These are phyloP conservation scores for Astreopora myriophthalma DNA, from an alignment of 64 coral and sea anemone species.

Conservation along the genomic window DNA sequence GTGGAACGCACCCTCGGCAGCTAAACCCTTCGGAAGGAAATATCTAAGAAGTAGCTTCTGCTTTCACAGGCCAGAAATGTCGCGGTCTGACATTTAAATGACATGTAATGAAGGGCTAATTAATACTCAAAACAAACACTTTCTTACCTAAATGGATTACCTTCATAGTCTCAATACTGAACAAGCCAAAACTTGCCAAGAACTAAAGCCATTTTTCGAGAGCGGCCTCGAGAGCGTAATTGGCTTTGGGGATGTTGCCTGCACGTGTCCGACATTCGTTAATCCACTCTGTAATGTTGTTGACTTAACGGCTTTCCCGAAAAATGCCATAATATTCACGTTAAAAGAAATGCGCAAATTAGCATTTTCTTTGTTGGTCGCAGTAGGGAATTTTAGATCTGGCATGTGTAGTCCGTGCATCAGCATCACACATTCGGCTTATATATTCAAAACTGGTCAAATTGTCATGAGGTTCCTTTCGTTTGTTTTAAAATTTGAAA, in stretches of 20 bases:
- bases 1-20: no score
- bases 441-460: no score
- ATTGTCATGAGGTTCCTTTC: no score
- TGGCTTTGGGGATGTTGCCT: no score
- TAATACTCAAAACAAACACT: no score
- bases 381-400: neutral
- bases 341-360: neutral
- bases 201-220: neutral
- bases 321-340: neutral
- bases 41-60: neutral
- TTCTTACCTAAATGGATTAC: neutral
- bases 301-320: no score
- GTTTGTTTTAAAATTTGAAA: no score
- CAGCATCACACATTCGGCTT: neutral
- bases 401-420: neutral
- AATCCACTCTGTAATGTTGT: no score
- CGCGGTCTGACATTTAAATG: neutral
- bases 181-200: neutral
- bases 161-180: neutral
- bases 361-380: neutral
- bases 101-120: neutral
- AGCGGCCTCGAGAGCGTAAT: no score
- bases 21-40: neutral
- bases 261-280: no score
- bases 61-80: neutral